phyloP scores from a whole-genome alignment of 2,113 vertebrate genomes.

The Oplegnathus fasciatus region DNA sequence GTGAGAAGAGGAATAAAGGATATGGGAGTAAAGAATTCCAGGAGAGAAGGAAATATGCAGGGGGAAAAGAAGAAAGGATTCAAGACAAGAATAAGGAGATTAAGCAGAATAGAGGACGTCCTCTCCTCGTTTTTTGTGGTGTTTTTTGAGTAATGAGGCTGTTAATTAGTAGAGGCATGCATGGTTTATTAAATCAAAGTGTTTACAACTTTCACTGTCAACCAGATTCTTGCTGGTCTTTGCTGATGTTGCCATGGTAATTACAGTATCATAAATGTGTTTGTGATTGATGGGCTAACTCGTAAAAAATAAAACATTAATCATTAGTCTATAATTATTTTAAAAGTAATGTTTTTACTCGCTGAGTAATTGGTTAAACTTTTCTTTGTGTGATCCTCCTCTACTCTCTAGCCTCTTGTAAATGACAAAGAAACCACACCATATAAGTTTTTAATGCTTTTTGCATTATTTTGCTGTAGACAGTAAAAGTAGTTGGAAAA shows the following conservation, averaged over 20 bases:
- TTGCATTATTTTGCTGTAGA: neutral
- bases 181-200: slow-evolving; percentile 84
- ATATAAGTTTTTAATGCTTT: neutral
- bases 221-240: slow-evolving; percentile 66
- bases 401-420: neutral
- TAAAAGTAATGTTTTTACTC: slow-evolving; percentile 22
- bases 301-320: slow-evolving; percentile 25
- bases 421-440: neutral
- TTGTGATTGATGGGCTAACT: slow-evolving; percentile 39
- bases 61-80: slow-evolving; percentile 28
- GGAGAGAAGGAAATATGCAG: slow-evolving; percentile 21
- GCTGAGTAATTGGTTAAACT: neutral
- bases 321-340: slow-evolving; percentile 38
- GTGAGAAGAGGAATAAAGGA: slow-evolving; percentile 35
- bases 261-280: slow-evolving; percentile 39
- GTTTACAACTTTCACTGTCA: slow-evolving; percentile 83
- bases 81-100: slow-evolving; percentile 42
- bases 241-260: slow-evolving; percentile 72
- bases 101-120: slow-evolving; percentile 53
- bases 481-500: neutral
- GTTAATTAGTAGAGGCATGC: slow-evolving; percentile 82
- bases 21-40: slow-evolving; percentile 22
- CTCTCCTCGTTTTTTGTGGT: slow-evolving; percentile 31
- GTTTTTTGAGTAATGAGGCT: slow-evolving; percentile 83
- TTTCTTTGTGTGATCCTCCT: neutral